Percentiles rank a stretch among this genome's conserved stretches.
These are phyloP conservation scores for Eumeta japonica DNA, from an alignment of 1,140 invertebrate species.

Conservation along the genomic window DNA sequence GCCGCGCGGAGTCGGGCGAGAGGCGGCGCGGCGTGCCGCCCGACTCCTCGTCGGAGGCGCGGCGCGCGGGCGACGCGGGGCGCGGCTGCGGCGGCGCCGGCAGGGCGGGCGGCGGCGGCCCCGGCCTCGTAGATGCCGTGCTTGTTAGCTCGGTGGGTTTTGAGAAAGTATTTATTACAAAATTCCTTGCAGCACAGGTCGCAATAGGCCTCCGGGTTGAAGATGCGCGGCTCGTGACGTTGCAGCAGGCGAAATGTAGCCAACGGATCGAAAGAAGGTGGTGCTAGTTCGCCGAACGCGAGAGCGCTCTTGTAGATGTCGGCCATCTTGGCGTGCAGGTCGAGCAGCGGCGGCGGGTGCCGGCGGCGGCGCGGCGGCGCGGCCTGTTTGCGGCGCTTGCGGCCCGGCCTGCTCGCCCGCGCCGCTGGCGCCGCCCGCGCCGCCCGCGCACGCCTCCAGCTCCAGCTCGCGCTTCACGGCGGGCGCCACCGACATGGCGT, in stretches of 20 bases:
- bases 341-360: slow-evolving; percentile 28
- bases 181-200: slow-evolving; percentile 98
- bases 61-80: slow-evolving; percentile 43
- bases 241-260: slow-evolving; percentile 58
- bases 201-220: slow-evolving; percentile 95
- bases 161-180: slow-evolving; percentile 99
- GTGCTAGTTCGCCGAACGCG: slow-evolving; percentile 48
- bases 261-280: slow-evolving; percentile 50
- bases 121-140: slow-evolving; percentile 78
- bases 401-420: slow-evolving; percentile 35
- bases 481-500: slow-evolving; percentile 54
- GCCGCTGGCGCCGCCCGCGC: slow-evolving; percentile 36
- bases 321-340: slow-evolving; percentile 54
- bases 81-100: slow-evolving; percentile 36
- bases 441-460: slow-evolving; percentile 19
- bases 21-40: slow-evolving; percentile 60
- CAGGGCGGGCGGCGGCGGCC: slow-evolving; percentile 41
- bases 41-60: slow-evolving; percentile 55
- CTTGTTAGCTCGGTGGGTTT: slow-evolving; percentile 95
- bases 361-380: slow-evolving; percentile 36
- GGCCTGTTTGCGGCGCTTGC: slow-evolving; percentile 51
- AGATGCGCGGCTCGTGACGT: slow-evolving; percentile 74
- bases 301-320: slow-evolving; percentile 56
- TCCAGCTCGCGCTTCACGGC: slow-evolving; percentile 51
- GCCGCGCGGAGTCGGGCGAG: slow-evolving; percentile 62